Percentiles rank a stretch among this genome's conserved stretches.
Evolutionary conservation across 2,113 vertebrate genomes (phyloP).

Genomic region (Ibidorhyncha struthersii): DNA sequence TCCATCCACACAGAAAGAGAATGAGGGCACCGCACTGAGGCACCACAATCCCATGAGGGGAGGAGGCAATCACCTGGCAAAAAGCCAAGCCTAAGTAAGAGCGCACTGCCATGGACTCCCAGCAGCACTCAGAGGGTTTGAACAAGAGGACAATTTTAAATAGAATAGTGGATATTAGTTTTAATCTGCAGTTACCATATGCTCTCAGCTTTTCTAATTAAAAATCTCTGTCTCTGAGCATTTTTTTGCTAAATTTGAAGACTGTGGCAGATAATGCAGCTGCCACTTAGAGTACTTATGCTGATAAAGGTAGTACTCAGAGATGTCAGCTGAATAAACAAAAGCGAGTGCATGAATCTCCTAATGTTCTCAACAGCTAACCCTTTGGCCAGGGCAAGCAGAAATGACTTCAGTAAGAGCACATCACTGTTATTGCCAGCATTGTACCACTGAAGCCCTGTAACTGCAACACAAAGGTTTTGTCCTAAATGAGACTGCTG

Average conservation of each 20-base stretch:
- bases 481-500: neutral
- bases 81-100: neutral
- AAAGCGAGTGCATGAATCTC: neutral
- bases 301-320: neutral
- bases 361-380: neutral
- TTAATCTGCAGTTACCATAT: neutral
- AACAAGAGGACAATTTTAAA: neutral
- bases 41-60: fast-evolving
- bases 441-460: neutral
- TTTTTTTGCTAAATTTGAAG: neutral
- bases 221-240: neutral
- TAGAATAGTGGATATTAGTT: neutral
- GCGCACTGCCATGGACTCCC: neutral
- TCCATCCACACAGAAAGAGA: fast-evolving
- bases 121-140: neutral
- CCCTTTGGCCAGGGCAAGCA: neutral
- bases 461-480: neutral
- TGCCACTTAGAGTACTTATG: neutral
- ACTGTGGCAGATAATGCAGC: neutral
- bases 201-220: neutral
- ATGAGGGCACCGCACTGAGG: neutral
- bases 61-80: neutral
- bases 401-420: neutral
- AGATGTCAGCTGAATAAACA: neutral
- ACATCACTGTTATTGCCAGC: neutral